Percentiles rank a stretch among this genome's conserved stretches.
These are phyloP conservation scores for Meiosimyza platycephala DNA, from an alignment of 2,888 invertebrate species.

Conservation along the genomic window DNA sequence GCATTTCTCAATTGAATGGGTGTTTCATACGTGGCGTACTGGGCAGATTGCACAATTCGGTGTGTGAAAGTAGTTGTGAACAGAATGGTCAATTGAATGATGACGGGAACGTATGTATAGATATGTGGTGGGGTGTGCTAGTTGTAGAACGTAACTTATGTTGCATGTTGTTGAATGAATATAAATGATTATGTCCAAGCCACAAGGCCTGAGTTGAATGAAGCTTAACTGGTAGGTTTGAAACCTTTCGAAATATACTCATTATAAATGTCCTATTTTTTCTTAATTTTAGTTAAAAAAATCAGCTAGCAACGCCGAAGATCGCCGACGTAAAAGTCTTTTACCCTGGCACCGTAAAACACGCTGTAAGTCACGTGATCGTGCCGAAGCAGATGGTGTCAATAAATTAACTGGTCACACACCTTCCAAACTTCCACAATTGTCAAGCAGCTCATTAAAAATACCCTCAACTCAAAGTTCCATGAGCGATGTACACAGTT, in stretches of 20 bases:
- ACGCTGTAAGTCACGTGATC: slow-evolving; percentile 76
- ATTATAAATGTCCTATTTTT: not conserved
- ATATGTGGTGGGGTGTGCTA: too few relatives aligned
- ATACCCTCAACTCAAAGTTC: slow-evolving; percentile 56
- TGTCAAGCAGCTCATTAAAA: slow-evolving; percentile 55
- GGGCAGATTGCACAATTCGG: too few relatives aligned
- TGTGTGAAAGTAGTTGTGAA: not conserved
- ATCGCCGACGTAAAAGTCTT: slow-evolving; percentile 87
- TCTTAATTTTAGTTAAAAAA: slow-evolving; percentile 76
- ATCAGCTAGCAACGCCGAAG: slow-evolving; percentile 87
- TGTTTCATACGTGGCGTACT: too few relatives aligned
- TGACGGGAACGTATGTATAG: not conserved
- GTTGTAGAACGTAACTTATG: too few relatives aligned
- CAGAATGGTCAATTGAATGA: not conserved
- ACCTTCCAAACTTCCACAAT: slow-evolving; percentile 39
- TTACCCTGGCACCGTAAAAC: slow-evolving; percentile 88
- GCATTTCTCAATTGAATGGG: too few relatives aligned
- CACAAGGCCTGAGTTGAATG: too few relatives aligned
- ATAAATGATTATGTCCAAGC: too few relatives aligned
- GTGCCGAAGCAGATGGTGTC: slow-evolving; percentile 56
- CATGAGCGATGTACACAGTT: slow-evolving; percentile 64
- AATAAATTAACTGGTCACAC: slow-evolving; percentile 34
- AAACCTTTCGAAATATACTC: too few relatives aligned
- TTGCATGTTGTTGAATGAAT: too few relatives aligned
- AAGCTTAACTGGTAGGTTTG: too few relatives aligned